Percentiles rank a stretch among this genome's conserved stretches.
These are phyloP conservation scores for Sebastes goodei DNA, from an alignment of 2,797 vertebrate genomes.

Conservation along the genomic window DNA sequence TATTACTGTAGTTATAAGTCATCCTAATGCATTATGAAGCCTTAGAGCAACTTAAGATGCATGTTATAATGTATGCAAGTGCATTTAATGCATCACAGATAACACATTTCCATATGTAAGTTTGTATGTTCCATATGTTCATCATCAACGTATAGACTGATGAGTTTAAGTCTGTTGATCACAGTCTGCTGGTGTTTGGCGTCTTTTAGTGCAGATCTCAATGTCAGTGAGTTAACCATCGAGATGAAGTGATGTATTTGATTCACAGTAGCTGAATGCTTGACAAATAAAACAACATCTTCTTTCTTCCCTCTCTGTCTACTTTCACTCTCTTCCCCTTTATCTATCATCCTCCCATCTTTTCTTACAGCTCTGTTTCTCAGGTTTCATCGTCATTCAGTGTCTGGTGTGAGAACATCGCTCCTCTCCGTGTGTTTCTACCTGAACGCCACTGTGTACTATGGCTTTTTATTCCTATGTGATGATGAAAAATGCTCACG, in stretches of 20 bases:
- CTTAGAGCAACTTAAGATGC: not conserved
- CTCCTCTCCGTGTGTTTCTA: not conserved
- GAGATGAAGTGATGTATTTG: not conserved
- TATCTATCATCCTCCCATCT: constrained; percentile 9
- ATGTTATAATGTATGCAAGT: not conserved
- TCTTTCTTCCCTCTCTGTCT: constrained; percentile 10
- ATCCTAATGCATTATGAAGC: not conserved
- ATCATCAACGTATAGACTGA: not conserved
- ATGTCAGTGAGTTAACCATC: not conserved
- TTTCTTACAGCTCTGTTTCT: constrained; percentile 12
- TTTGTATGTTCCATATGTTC: not conserved
- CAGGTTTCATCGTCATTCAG: constrained; percentile 40
- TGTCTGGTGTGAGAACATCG: not conserved
- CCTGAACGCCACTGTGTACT: constrained; percentile 91
- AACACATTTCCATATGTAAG: not conserved
- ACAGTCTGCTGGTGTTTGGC: not conserved
- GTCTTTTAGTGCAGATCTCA: not conserved
- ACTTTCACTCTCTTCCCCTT: not conserved
- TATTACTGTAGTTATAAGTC: not conserved
- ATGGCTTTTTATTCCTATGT: constrained; percentile 99
- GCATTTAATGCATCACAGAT: not conserved
- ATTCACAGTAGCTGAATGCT: constrained; percentile 10
- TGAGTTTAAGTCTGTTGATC: not conserved
- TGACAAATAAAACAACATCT: constrained; percentile 22
- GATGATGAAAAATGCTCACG: constrained; percentile 96